Percentiles rank a stretch among this genome's conserved stretches.
phyloP scores from a whole-genome alignment of 2,113 vertebrate genomes.

The Leptocoma aspasia region DNA sequence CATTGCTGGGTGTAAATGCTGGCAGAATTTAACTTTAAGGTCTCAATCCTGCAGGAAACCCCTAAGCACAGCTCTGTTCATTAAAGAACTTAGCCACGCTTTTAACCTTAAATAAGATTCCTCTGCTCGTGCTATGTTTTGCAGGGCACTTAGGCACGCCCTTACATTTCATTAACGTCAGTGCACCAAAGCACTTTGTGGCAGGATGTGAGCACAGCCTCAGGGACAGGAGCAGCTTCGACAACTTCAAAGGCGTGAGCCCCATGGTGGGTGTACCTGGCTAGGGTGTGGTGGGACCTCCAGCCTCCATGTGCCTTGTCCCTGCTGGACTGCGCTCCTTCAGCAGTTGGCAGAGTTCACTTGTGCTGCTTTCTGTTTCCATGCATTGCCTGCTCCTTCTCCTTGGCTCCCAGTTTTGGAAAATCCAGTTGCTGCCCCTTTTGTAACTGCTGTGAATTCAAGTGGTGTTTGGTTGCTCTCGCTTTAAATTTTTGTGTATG shows the following conservation, averaged over 20 bases:
- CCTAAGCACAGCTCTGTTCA: constrained; percentile 11
- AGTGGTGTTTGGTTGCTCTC: not conserved
- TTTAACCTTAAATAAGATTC: constrained; percentile 50
- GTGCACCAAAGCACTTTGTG: not conserved
- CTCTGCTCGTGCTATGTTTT: not conserved
- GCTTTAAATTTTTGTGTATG: not conserved
- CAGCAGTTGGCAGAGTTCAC: not conserved
- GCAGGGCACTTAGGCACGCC: not conserved
- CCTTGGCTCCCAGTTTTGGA: not conserved
- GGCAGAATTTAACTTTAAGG: constrained; percentile 46
- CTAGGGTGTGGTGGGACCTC: not conserved
- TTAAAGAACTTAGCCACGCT: constrained; percentile 12
- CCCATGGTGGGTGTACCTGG: not conserved
- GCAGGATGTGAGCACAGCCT: not conserved
- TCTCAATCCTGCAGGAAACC: constrained; percentile 32
- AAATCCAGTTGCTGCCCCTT: not conserved
- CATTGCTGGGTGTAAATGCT: constrained; percentile 45
- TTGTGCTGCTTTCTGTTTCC: not conserved
- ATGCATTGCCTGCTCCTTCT: not conserved
- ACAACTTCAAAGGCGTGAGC: not conserved
- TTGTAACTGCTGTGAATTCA: not conserved
- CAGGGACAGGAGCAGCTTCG: not conserved
- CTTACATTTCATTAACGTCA: not conserved
- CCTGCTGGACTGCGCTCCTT: fast-evolving
- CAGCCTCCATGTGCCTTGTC: not conserved